These are phyloP conservation scores for Drosophila demipolita DNA, from an alignment of 2,888 invertebrate species.

Conservation along the genomic window DNA sequence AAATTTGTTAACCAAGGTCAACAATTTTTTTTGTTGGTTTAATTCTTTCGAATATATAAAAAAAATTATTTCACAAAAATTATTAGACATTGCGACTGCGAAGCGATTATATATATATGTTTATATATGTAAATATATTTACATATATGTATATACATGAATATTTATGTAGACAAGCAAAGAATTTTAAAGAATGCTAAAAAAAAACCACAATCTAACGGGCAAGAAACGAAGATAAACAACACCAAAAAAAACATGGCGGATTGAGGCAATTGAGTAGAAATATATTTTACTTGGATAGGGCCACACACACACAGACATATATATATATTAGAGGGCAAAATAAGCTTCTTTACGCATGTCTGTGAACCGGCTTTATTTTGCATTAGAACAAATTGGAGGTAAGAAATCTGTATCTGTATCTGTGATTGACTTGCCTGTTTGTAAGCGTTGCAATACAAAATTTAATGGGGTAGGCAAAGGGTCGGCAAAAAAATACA, in stretches of 20 bases:
- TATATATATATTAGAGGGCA: slow-evolving; percentile 15
- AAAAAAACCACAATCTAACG: slow-evolving; percentile 37
- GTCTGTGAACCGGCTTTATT: slow-evolving; percentile 75
- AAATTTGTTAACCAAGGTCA: slow-evolving; percentile 78
- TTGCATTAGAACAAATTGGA: slow-evolving; percentile 58
- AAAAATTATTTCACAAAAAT: slow-evolving; percentile 32
- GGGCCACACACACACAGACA: slow-evolving; percentile 3
- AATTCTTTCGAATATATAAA: slow-evolving; percentile 1
- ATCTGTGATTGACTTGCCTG: slow-evolving; percentile 19
- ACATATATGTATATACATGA: slow-evolving; percentile 3
- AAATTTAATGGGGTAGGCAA: slow-evolving; percentile 83
- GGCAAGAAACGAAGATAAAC: not conserved
- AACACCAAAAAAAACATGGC: slow-evolving; percentile 52
- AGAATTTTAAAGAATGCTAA: slow-evolving; percentile 43
- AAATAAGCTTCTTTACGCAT: slow-evolving; percentile 64
- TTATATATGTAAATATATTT: slow-evolving; percentile 2
- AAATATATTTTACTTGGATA: not conserved
- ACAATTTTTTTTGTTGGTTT: slow-evolving; percentile 35
- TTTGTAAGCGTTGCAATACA: slow-evolving; percentile 59
- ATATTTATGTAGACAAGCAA: slow-evolving; percentile 28
- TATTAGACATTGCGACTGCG: slow-evolving; percentile 21
- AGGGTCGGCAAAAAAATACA: slow-evolving; percentile 41
- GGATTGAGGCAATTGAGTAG: slow-evolving; percentile 35
- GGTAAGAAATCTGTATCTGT: slow-evolving; percentile 22
- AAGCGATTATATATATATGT: slow-evolving; percentile 11